Evolutionary conservation across 1,140 invertebrate genomes (phyloP), one percentile per base, ranked within the genome.

Genomic region (Bombus consobrinus): DNA sequence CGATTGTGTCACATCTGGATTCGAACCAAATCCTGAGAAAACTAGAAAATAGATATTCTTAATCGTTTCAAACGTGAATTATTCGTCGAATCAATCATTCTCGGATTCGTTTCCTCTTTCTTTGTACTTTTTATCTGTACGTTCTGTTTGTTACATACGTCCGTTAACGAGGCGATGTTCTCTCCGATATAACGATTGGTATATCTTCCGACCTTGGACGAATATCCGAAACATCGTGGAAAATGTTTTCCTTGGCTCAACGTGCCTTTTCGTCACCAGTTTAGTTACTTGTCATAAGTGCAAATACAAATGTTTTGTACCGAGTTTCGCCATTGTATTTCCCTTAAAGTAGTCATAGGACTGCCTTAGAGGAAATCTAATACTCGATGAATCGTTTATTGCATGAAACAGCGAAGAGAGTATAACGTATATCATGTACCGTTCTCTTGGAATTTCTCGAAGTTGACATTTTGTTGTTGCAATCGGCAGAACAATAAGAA

Each of bases 231-330:
- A 43, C 32, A 34, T 4, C 66, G 57, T 41, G 71, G n/a, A 79
- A 82, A 79, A 37, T 88, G 87, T 90, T 91, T 86, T 73, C 85
- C 87, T 90, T 91, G 88, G 89, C 90, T 89, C 18, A 0, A 34
- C 78, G 0, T 32, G 25, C 41, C 39, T 83, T 85, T 78, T 37
- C 73, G 79, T 64, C 47, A 28, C 77, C 28, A 88, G n/a, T 15
- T 15, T 18, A 18, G 6, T 34, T 25, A 57, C n/a, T 39, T 28
- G 2, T 39, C 37, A 39, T 8, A 32, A 15, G 2, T n/a, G n/a
- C 25, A 9, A 13, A 39, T 66, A 32, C 64, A 34, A 62, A n/a
- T 5, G 10, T 66, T 62, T 28, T 13, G 10, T 62, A 28, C 0
- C 10, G 2, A 37, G 2, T 28, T 25, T 2, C 69, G 10, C 13